Evolutionary conservation across 2,113 vertebrate genomes (phyloP).

Genomic region (Pelmatolapia mariae): DNA sequence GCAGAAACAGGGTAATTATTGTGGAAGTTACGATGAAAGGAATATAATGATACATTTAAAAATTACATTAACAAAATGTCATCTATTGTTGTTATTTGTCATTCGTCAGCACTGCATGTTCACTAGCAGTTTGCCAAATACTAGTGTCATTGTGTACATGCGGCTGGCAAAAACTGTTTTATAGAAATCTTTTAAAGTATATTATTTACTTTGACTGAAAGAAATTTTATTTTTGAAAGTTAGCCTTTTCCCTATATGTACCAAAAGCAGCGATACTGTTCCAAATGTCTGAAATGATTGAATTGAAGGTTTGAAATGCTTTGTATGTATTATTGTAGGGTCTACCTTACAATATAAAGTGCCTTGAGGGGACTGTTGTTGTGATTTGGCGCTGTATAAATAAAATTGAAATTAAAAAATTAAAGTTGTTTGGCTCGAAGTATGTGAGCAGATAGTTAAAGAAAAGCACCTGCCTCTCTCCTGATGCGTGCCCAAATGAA

Average conservation of each 20-base stretch:
- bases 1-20: neutral
- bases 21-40: neutral
- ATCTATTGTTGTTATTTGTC: neutral
- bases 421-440: neutral
- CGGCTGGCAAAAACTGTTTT: neutral
- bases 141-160: neutral
- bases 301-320: neutral
- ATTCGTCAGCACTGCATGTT: neutral
- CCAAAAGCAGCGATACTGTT: neutral
- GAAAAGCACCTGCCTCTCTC: neutral
- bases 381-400: too few species aligned
- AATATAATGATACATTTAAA: neutral
- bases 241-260: neutral
- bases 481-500: neutral
- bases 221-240: neutral
- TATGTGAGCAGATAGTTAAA: neutral
- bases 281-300: neutral
- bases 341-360: neutral
- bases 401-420: neutral
- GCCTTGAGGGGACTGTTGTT: too few species aligned
- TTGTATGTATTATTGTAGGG: neutral
- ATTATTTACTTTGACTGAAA: neutral
- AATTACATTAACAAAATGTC: neutral
- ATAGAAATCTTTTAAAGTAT: neutral
- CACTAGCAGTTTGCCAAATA: neutral